Conservation (phyloP, 2,888 invertebrate genomes). For the Autographa pulchrina region DNA sequence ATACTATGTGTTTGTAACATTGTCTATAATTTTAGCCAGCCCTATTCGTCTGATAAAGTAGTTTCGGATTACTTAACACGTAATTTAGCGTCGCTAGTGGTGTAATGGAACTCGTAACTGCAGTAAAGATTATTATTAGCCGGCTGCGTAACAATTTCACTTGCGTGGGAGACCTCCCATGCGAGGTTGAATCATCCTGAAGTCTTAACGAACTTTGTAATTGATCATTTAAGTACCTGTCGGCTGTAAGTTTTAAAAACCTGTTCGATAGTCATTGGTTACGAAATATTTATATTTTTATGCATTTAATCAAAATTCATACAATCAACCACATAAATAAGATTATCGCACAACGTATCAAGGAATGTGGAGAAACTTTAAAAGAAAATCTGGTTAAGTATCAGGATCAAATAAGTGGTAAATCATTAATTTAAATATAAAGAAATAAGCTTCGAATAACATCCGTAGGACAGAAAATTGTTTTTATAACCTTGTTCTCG, state of each 20-base stretch:
- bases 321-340: no score
- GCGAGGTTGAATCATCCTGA: constrained; percentile 1
- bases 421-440: neutral
- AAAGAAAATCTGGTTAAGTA: neutral
- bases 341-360: no score
- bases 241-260: neutral
- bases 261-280: neutral
- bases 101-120: constrained; percentile 6
- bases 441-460: neutral
- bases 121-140: constrained; percentile 7
- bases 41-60: neutral
- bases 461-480: neutral
- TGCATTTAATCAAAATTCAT: neutral
- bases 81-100: neutral
- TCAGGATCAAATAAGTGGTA: neutral
- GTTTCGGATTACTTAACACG: neutral
- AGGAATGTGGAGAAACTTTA: no score
- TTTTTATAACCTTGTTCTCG: neutral
- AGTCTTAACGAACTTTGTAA: neutral
- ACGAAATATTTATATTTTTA: neutral
- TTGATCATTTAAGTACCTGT: neutral
- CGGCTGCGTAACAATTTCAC: constrained; percentile 6
- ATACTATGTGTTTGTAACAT: neutral
- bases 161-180: neutral
- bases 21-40: neutral